Conservation (phyloP, 2,888 invertebrate genomes). For the Trichopoda pennipes region DNA sequence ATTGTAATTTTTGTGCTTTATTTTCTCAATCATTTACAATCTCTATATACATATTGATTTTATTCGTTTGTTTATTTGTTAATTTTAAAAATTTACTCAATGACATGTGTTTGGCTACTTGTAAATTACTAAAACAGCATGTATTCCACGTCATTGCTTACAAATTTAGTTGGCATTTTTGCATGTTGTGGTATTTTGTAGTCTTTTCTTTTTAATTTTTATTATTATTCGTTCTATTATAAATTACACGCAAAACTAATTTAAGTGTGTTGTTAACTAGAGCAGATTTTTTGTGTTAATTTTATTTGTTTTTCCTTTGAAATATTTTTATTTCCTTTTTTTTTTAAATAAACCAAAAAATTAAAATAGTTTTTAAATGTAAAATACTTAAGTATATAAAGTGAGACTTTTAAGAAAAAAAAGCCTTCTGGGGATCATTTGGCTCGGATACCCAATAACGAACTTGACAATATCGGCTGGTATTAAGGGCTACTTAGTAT, state of each 20-base stretch:
- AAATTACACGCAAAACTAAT: conserved; percentile 41
- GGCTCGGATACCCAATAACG: no score
- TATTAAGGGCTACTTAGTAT: no score
- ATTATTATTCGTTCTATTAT: conserved; percentile 12
- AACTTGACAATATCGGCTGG: no score
- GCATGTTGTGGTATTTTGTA: conserved; percentile 26
- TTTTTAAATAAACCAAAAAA: not conserved
- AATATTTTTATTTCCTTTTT: no score
- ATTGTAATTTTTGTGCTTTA: conserved; percentile 10
- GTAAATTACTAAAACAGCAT: conserved; percentile 66
- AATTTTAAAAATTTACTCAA: conserved; percentile 57
- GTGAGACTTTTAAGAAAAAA: no score
- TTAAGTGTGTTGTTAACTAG: conserved; percentile 39
- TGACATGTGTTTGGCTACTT: conserved; percentile 69
- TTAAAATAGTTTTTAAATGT: no score
- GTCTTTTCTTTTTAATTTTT: conserved; percentile 3
- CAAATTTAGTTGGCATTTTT: conserved; percentile 62
- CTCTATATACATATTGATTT: conserved; percentile 59
- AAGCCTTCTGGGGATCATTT: no score
- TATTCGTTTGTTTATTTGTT: conserved; percentile 17
- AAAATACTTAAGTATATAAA: no score
- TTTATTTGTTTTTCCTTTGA: not conserved
- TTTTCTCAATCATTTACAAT: conserved; percentile 12
- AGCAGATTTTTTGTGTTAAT: conserved; percentile 41
- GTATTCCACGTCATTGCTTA: conserved; percentile 59